Percentiles rank a stretch among this genome's conserved stretches.
phyloP scores from a whole-genome alignment of 2,888 invertebrate genomes.

The Agonopterix alstromeriana region DNA sequence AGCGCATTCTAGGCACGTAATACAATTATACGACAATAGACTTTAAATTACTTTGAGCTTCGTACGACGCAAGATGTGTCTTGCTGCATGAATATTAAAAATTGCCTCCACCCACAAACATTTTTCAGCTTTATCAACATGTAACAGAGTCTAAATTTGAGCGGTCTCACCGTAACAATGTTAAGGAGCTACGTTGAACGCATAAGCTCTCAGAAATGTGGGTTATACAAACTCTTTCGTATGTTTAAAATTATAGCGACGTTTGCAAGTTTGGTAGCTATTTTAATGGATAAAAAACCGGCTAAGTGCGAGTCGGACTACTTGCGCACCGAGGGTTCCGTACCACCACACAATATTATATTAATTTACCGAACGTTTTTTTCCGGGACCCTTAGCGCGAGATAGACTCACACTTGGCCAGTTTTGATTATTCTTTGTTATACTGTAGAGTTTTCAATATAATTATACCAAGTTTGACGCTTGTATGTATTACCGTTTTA shows the following conservation, averaged over 20 bases:
- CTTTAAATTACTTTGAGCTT: slow-evolving; percentile 38
- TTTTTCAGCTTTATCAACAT: slow-evolving; percentile 5
- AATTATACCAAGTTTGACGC: no score
- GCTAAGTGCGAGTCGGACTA: no score
- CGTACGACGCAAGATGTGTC: slow-evolving; percentile 38
- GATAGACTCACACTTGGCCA: no score
- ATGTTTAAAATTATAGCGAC: slow-evolving; percentile 19
- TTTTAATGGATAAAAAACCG: no score
- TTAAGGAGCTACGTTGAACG: slow-evolving; percentile 17
- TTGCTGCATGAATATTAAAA: slow-evolving; percentile 47
- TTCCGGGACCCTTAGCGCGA: no score
- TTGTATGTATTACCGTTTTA: no score
- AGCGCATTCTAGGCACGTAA: slow-evolving; percentile 41
- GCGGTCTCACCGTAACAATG: background rate
- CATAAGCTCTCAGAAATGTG: slow-evolving; percentile 20
- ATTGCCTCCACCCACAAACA: slow-evolving; percentile 10
- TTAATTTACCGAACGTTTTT: no score
- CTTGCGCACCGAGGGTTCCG: no score
- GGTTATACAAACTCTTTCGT: slow-evolving; percentile 21
- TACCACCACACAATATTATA: no score
- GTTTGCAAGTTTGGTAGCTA: background rate
- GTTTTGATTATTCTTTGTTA: no score
- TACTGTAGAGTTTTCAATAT: no score
- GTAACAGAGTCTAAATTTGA: slow-evolving; percentile 9
- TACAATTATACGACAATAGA: slow-evolving; percentile 53